phyloP scores from a whole-genome alignment of 2,888 invertebrate species.

The Agonopterix heracliana region DNA sequence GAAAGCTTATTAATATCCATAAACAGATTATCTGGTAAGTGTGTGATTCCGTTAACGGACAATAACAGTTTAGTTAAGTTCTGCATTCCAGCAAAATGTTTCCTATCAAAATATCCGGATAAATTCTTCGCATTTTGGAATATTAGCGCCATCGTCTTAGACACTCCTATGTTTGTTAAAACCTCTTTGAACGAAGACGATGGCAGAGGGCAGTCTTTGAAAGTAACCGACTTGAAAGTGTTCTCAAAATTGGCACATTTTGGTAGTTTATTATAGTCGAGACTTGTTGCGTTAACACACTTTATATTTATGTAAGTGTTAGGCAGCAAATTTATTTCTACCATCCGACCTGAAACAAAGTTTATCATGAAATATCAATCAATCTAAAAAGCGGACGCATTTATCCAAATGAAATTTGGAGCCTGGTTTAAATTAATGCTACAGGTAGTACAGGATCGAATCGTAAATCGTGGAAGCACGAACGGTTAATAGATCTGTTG shows the following conservation, averaged over 20 bases:
- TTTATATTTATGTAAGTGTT: conserved; percentile 61
- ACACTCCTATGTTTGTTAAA: conserved; percentile 60
- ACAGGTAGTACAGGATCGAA: too few relatives aligned
- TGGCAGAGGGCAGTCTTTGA: conserved; percentile 75
- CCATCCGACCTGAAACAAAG: conserved; percentile 53
- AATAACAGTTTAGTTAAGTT: conserved; percentile 74
- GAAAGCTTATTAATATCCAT: conserved; percentile 76
- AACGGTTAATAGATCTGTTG: too few relatives aligned
- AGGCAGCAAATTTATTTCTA: conserved; percentile 61
- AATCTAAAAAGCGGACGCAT: not conserved
- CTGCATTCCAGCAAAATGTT: conserved; percentile 76
- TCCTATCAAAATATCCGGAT: conserved; percentile 72
- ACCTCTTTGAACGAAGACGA: conserved; percentile 65
- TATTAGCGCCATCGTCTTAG: conserved; percentile 69
- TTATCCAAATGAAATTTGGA: too few relatives aligned
- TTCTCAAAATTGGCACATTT: conserved; percentile 57
- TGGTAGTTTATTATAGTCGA: conserved; percentile 64
- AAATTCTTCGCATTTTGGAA: conserved; percentile 73
- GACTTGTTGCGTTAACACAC: conserved; percentile 55
- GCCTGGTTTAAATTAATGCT: too few relatives aligned
- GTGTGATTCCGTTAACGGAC: conserved; percentile 77
- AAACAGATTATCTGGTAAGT: conserved; percentile 79
- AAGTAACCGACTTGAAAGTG: conserved; percentile 63
- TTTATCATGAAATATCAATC: conserved; percentile 1
- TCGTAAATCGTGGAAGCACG: too few relatives aligned